Conservation (phyloP, 2,113 vertebrate species). For the Dicerorhinus sumatrensis region DNA sequence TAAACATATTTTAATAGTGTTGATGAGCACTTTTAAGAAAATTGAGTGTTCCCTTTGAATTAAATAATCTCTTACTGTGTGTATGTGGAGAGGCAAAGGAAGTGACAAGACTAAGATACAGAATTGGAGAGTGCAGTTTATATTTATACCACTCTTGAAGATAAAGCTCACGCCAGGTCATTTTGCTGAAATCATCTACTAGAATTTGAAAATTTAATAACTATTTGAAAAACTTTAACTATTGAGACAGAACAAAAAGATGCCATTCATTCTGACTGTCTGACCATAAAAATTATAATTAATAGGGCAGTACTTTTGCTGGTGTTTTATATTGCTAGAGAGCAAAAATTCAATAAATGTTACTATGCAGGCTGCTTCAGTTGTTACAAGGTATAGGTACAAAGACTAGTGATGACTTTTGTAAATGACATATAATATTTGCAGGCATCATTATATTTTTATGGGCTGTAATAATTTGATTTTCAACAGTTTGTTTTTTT, state of each 20-base stretch:
- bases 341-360: conserved; percentile 2
- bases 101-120: background rate
- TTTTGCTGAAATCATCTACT: background rate
- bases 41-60: conserved; percentile 16
- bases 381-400: background rate
- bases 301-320: conserved; percentile 40
- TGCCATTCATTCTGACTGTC: background rate
- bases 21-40: conserved; percentile 46
- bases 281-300: conserved; percentile 26
- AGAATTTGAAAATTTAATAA: conserved; percentile 41
- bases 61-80: background rate
- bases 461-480: background rate
- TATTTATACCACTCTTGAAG: background rate
- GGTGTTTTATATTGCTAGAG: conserved; percentile 9
- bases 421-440: background rate
- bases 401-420: background rate
- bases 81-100: background rate
- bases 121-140: background rate
- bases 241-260: conserved; percentile 20
- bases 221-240: conserved; percentile 36
- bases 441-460: background rate
- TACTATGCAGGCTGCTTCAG: background rate
- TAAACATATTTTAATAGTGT: conserved; percentile 31
- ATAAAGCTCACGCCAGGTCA: background rate
- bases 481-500: background rate